phyloP scores from a whole-genome alignment of 2,888 invertebrate species.

The Microplitis deprimator region DNA sequence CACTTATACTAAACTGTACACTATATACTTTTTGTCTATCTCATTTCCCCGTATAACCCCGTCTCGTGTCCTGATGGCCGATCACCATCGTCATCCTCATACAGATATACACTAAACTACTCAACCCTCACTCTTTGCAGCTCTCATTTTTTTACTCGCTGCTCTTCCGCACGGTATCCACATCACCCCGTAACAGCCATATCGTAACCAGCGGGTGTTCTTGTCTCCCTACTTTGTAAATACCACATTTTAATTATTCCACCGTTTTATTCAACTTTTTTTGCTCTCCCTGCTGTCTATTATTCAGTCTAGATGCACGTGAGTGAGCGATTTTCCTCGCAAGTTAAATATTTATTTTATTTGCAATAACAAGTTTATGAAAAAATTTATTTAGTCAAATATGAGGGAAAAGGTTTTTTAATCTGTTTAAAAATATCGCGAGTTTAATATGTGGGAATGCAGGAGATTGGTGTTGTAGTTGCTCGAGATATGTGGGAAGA shows the following conservation, averaged over 20 bases:
- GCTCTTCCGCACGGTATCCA: not conserved
- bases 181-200: constrained; percentile 15
- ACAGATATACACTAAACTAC: constrained; percentile 12
- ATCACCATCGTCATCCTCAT: constrained; percentile 31
- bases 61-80: constrained; percentile 32
- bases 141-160: constrained; percentile 17
- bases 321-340: not conserved
- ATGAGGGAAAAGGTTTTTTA: not conserved
- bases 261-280: constrained; percentile 43
- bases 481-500: not conserved
- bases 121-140: not conserved
- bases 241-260: constrained; percentile 64
- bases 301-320: constrained; percentile 28
- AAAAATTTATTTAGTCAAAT: not conserved
- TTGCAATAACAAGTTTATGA: not conserved
- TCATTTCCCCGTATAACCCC: constrained; percentile 37
- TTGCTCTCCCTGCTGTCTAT: not conserved
- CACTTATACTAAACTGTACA: not conserved
- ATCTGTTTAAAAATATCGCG: not conserved
- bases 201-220: constrained; percentile 54
- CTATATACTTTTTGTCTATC: constrained; percentile 23
- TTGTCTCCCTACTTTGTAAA: constrained; percentile 50
- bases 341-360: not conserved
- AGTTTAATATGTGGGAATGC: not conserved
- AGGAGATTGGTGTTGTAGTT: not conserved